These are phyloP conservation scores for Deilephila porcellus DNA, from an alignment of 2,888 invertebrate genomes.

Conservation along the genomic window DNA sequence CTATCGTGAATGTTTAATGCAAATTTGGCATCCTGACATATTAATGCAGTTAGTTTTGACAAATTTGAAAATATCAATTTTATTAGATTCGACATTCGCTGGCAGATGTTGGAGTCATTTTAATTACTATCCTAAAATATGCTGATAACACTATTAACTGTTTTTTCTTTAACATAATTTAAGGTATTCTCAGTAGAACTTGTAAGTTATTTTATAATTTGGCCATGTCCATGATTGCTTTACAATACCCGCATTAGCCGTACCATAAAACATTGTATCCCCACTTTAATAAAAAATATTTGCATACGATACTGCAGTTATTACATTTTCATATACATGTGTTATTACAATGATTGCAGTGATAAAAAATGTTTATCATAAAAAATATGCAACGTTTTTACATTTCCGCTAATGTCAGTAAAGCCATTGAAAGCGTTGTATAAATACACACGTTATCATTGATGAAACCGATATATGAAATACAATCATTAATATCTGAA, in stretches of 20 bases:
- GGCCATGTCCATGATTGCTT: too few relatives aligned
- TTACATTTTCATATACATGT: constrained; percentile 13
- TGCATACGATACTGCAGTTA: background rate
- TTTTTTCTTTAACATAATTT: too few relatives aligned
- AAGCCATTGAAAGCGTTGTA: constrained; percentile 45
- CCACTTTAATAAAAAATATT: background rate
- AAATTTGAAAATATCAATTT: constrained; percentile 65
- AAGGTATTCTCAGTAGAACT: too few relatives aligned
- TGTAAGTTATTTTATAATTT: too few relatives aligned
- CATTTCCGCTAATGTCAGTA: constrained; percentile 43
- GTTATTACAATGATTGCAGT: constrained; percentile 21
- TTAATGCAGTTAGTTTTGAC: constrained; percentile 76
- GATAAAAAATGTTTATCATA: constrained; percentile 33
- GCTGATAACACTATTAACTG: too few relatives aligned
- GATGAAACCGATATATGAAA: constrained; percentile 71
- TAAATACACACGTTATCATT: constrained; percentile 55
- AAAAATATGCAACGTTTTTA: constrained; percentile 30
- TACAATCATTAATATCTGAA: constrained; percentile 79
- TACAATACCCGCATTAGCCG: too few relatives aligned
- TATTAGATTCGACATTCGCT: constrained; percentile 42
- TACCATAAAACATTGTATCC: too few relatives aligned
- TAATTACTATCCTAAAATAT: background rate
- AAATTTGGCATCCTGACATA: constrained; percentile 74
- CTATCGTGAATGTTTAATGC: constrained; percentile 77
- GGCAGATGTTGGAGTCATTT: constrained; percentile 37